phyloP scores from a whole-genome alignment of 2,797 vertebrate species.

The Todus mexicanus region DNA sequence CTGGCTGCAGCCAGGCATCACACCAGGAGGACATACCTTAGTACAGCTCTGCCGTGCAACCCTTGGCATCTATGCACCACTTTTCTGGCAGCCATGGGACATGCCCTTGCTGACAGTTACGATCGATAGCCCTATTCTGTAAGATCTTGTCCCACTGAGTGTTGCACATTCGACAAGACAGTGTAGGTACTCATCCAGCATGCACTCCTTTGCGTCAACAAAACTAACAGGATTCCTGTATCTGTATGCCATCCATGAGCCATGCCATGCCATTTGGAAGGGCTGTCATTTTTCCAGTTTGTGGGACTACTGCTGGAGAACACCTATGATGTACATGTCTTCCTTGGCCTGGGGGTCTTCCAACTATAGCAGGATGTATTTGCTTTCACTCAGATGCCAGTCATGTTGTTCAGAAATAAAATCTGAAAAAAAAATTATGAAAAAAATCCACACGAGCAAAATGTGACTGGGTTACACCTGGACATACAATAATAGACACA shows the following conservation, averaged over 20 bases:
- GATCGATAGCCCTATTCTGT: neutral
- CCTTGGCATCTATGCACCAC: neutral
- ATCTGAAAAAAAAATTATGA: neutral
- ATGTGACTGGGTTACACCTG: neutral
- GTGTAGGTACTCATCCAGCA: neutral
- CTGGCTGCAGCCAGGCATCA: neutral
- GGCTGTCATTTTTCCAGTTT: neutral
- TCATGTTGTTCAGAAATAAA: neutral
- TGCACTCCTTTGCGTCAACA: neutral
- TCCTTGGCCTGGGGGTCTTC: neutral
- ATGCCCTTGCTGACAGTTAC: neutral
- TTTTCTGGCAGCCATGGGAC: neutral
- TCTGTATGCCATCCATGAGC: neutral
- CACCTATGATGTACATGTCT: neutral
- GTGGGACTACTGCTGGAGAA: neutral
- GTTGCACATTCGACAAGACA: neutral
- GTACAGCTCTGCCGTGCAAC: neutral
- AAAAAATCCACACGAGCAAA: neutral
- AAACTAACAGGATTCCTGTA: neutral
- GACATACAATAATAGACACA: neutral
- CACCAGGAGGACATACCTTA: neutral
- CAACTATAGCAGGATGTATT: neutral
- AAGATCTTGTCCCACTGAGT: neutral
- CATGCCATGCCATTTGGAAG: neutral
- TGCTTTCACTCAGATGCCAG: neutral